Percentiles rank a stretch among this genome's conserved stretches.
These are phyloP conservation scores for Galagoides demidoff DNA, from an alignment of 2,797 vertebrate genomes.

Conservation along the genomic window DNA sequence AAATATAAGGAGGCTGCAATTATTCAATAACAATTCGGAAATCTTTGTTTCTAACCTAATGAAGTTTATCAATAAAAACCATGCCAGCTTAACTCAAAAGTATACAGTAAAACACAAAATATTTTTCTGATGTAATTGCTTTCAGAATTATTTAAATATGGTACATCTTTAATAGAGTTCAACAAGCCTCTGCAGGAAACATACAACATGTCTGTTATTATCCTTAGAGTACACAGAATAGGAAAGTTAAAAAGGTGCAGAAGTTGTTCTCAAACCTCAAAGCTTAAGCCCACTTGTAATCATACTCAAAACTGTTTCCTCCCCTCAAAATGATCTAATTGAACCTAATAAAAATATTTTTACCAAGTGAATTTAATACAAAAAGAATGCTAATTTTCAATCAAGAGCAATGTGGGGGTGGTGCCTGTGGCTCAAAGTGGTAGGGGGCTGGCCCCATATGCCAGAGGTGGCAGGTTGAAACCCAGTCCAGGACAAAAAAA, in stretches of 20 bases:
- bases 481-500: too few species aligned
- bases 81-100: not conserved
- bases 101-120: not conserved
- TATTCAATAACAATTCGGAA: not conserved
- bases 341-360: not conserved
- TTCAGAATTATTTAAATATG: slow-evolving; percentile 25
- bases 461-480: too few species aligned
- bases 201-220: not conserved
- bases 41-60: not conserved
- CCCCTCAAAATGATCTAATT: not conserved
- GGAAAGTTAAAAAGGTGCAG: not conserved
- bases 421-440: too few species aligned
- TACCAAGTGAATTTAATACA: not conserved
- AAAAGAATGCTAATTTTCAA: not conserved
- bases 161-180: not conserved
- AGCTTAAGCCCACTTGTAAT: not conserved
- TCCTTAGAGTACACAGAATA: not conserved
- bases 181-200: not conserved
- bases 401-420: too few species aligned
- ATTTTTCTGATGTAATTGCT: not conserved
- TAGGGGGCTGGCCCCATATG: too few species aligned
- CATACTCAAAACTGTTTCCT: not conserved
- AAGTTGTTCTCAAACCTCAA: not conserved
- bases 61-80: not conserved
- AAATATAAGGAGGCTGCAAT: not conserved